Evolutionary conservation across 2,797 vertebrate species (phyloP).

Genomic region (Eleutherodactylus coqui): DNA sequence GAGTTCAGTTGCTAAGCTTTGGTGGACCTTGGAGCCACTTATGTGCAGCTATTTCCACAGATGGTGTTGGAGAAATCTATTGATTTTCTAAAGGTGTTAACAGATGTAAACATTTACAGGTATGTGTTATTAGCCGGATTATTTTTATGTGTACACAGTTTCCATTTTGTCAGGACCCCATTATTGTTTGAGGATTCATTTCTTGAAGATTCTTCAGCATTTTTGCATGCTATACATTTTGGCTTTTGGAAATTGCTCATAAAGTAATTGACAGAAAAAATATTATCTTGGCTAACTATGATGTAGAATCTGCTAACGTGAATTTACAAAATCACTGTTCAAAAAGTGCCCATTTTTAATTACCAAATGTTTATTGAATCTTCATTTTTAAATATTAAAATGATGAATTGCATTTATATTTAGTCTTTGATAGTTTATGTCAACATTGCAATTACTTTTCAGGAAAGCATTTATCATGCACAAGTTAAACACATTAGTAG

Average conservation of each 20-base stretch:
- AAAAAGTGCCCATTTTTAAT: conserved; percentile 52
- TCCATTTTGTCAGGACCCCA: background rate
- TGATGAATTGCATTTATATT: conserved; percentile 33
- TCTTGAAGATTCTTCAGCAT: background rate
- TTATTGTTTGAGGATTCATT: background rate
- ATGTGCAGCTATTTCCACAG: no score
- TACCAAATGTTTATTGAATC: conserved; percentile 44
- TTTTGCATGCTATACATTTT: background rate
- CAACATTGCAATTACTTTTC: conserved; percentile 49
- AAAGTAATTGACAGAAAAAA: conserved; percentile 40
- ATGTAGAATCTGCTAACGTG: conserved; percentile 53
- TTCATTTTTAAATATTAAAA: conserved; percentile 16
- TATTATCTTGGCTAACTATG: conserved; percentile 26
- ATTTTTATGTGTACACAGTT: background rate
- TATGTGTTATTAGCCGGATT: background rate
- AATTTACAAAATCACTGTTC: conserved; percentile 45
- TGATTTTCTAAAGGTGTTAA: no score
- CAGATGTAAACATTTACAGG: no score
- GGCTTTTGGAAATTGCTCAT: conserved; percentile 41
- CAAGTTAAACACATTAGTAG: conserved; percentile 32
- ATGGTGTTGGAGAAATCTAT: no score
- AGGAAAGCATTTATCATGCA: conserved; percentile 32
- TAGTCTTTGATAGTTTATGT: conserved; percentile 33
- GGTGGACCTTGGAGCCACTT: no score
- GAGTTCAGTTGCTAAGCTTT: no score